phyloP scores from a whole-genome alignment of 2,113 vertebrate genomes.

The Empidonax traillii region DNA sequence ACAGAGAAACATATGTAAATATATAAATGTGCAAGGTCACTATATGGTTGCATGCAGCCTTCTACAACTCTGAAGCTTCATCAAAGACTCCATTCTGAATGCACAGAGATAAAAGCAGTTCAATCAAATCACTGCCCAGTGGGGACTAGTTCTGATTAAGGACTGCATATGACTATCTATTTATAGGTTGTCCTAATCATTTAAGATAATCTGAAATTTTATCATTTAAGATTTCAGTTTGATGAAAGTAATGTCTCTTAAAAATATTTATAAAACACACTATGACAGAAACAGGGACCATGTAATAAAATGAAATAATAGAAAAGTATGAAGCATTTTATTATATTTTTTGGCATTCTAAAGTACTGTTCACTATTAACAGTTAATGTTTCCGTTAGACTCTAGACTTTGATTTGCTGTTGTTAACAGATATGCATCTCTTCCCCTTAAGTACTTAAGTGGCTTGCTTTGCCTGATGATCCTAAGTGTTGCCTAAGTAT shows the following conservation, averaged over 20 bases:
- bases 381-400: not conserved
- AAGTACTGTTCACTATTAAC: not conserved
- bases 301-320: not conserved
- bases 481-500: not conserved
- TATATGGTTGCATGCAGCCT: not conserved
- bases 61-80: not conserved
- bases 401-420: not conserved
- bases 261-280: not conserved
- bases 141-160: not conserved
- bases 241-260: not conserved
- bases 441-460: not conserved
- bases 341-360: not conserved
- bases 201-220: not conserved
- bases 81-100: not conserved
- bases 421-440: not conserved
- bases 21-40: not conserved
- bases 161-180: not conserved
- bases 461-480: not conserved
- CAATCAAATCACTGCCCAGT: not conserved
- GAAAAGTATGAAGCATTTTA: not conserved
- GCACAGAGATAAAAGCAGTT: conserved; percentile 9
- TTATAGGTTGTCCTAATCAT: not conserved
- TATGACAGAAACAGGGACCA: not conserved
- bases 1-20: not conserved
- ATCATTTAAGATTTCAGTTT: not conserved